These are phyloP conservation scores for Drosophila crucigera DNA, from an alignment of 2,888 invertebrate species.

Conservation along the genomic window DNA sequence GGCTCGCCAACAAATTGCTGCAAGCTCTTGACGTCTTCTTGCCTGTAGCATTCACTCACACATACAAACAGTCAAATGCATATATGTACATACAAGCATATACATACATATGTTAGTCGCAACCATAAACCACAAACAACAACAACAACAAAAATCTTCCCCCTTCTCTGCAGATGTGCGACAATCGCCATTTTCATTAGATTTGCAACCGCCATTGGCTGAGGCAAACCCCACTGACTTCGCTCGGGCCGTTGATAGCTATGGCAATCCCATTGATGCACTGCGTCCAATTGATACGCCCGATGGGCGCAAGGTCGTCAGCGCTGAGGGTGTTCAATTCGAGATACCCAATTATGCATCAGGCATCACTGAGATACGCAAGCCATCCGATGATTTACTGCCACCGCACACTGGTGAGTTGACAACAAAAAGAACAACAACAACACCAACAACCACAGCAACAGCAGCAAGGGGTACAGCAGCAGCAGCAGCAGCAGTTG, in stretches of 20 bases:
- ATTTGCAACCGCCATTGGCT: slow-evolving; percentile 82
- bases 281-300: slow-evolving; percentile 83
- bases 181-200: slow-evolving; percentile 84
- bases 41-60: slow-evolving; percentile 15
- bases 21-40: slow-evolving; percentile 9
- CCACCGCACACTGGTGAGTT: slow-evolving; percentile 85
- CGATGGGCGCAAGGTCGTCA: slow-evolving; percentile 83
- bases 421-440: slow-evolving; percentile 45
- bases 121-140: slow-evolving; percentile 26
- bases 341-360: slow-evolving; percentile 85
- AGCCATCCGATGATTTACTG: slow-evolving; percentile 83
- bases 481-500: slow-evolving; percentile 19
- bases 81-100: slow-evolving; percentile 9
- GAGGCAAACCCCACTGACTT: slow-evolving; percentile 49
- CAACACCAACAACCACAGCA: slow-evolving; percentile 27
- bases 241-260: slow-evolving; percentile 81
- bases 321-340: slow-evolving; percentile 83
- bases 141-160: slow-evolving; percentile 51
- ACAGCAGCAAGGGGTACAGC: slow-evolving; percentile 16
- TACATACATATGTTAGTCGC: slow-evolving; percentile 24
- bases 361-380: slow-evolving; percentile 84
- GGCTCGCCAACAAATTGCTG: slow-evolving; percentile 43
- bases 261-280: slow-evolving; percentile 83
- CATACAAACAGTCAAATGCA: slow-evolving; percentile 3
- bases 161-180: slow-evolving; percentile 82